These are phyloP conservation scores for Tachysurus vachellii DNA, from an alignment of 2,113 vertebrate genomes.

Conservation along the genomic window DNA sequence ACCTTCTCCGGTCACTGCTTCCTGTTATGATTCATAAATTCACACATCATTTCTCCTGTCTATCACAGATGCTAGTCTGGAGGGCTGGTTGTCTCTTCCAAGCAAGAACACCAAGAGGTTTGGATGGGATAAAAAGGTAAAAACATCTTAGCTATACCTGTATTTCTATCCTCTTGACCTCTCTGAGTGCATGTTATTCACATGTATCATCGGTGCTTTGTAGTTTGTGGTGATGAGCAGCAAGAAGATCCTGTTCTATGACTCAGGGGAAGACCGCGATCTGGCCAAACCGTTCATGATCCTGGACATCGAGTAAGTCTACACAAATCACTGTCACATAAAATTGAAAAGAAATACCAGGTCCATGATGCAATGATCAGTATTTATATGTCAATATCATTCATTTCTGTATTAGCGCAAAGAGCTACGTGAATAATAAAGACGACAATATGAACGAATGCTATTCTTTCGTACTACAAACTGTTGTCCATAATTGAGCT, in stretches of 20 bases:
- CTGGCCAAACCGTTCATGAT: slow-evolving; percentile 94
- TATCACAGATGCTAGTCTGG: slow-evolving; percentile 81
- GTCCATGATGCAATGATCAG: background rate
- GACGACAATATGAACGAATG: background rate
- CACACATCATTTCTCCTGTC: slow-evolving; percentile 36
- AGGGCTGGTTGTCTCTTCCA: slow-evolving; percentile 91
- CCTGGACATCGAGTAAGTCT: slow-evolving; percentile 94
- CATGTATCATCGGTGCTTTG: slow-evolving; percentile 32
- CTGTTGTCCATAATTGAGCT: background rate
- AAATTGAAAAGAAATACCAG: background rate
- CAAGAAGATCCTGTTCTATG: slow-evolving; percentile 97
- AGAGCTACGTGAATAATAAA: background rate
- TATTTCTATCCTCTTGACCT: background rate
- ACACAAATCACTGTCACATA: background rate
- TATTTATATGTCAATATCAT: background rate
- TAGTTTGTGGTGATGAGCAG: slow-evolving; percentile 97
- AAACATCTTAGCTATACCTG: background rate
- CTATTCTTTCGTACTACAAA: background rate
- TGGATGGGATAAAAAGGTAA: slow-evolving; percentile 95
- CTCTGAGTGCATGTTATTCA: background rate
- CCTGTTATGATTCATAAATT: background rate
- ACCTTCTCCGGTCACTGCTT: background rate
- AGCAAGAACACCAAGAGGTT: slow-evolving; percentile 94
- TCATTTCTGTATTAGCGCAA: background rate
- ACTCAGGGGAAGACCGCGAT: slow-evolving; percentile 90